Base-by-base conservation (phyloP, 2,113 vertebrate genomes). In the Mastomys natalensis region DNA sequence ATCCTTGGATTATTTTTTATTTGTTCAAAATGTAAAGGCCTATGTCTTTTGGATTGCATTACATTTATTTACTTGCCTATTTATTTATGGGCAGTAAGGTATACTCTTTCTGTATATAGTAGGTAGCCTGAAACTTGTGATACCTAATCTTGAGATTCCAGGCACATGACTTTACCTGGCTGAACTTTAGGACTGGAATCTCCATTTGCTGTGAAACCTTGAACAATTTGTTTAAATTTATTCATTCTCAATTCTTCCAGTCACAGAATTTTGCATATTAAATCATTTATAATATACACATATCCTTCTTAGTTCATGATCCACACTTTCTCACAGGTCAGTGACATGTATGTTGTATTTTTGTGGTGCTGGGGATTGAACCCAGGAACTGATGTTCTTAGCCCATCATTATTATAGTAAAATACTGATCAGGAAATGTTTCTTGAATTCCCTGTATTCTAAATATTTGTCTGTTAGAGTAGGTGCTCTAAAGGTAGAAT, bases 261-360 rank as follows among this genome's bases (percentile, higher is more conserved):
- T 84, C 68, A 81, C 4, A 81, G 70, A 5, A 78, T 87, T 96
- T 84, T 95, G 29, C 51, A 78, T 90, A 55, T 90, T 93, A 80
- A 66, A 34, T 80, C 58, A 84, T 17, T 22, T 96, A 60, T 66
- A 40, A 62, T 72, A 68, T 2, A 0, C 24, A 84, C 89, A 76
- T 87, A 13, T 29, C 53, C 81, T 72, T 53, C 19, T 74, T 68
- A 17, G 37, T 45, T 22, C 37, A 43, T 37, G 45, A 31, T 62
- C 81, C 55, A 92, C 90, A 22, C 21, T 86, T n/a, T 16, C 4
- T 80, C 74, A 68, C 58, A 74, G 40, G 45, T 90, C 53, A 60
- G 60, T 85, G 26, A 11, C 29, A 40, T 72, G 70, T 76, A 73
- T 51, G 34, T 60, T 81, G 74, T 60, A 82, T 40, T 74, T 81